Conservation (phyloP, 2,888 invertebrate species). For the Oscheius myriophilus region DNA sequence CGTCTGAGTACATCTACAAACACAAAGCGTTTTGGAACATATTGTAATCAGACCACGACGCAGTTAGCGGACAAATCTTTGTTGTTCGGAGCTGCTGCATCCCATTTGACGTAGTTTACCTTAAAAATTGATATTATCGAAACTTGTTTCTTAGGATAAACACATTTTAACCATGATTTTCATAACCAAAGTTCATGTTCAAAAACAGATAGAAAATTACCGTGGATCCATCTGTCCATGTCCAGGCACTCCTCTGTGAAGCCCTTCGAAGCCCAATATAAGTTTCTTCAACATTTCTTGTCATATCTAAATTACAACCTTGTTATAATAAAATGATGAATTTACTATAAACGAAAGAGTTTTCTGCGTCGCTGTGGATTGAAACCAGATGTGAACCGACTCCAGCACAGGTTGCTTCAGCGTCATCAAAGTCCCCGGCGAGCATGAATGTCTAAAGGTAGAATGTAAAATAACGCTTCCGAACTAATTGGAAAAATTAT, state of each 20-base stretch:
- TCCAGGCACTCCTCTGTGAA: background rate
- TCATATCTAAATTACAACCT: background rate
- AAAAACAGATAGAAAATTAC: too few relatives aligned
- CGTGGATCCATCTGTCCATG: background rate
- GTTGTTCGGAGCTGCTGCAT: background rate
- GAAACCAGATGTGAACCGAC: background rate
- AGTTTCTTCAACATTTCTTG: background rate
- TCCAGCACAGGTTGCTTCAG: slow-evolving; percentile 1
- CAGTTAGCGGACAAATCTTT: background rate
- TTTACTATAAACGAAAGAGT: background rate
- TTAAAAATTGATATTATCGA: background rate
- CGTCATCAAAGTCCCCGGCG: background rate
- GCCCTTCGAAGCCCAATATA: background rate
- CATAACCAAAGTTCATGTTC: too few relatives aligned
- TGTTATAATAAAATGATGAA: background rate
- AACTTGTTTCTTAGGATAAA: too few relatives aligned
- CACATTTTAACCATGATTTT: too few relatives aligned
- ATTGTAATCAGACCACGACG: background rate
- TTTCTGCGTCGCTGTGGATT: slow-evolving; percentile 14
- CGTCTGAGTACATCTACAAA: background rate
- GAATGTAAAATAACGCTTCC: too few relatives aligned
- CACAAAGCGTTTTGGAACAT: background rate
- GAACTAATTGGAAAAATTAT: too few relatives aligned
- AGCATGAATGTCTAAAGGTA: background rate
- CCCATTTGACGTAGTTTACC: slow-evolving; percentile 3